Percentiles rank a stretch among this genome's conserved stretches.
phyloP scores from a whole-genome alignment of 2,888 invertebrate genomes.

The Drosophila kuntzei region DNA sequence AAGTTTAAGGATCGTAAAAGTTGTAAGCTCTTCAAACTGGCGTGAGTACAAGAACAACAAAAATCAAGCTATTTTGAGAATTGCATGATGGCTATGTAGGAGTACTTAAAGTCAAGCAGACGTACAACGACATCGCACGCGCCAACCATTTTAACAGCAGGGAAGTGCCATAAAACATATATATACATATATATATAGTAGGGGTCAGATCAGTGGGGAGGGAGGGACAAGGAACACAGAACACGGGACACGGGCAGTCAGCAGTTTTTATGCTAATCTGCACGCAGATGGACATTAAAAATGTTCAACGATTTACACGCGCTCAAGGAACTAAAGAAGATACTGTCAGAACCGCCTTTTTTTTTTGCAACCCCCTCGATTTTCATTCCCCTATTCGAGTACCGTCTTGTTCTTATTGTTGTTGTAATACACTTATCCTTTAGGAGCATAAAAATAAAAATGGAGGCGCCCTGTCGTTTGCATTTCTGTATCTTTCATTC shows the following conservation, averaged over 20 bases:
- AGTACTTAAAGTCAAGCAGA: constrained; percentile 61
- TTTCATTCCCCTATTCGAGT: neutral
- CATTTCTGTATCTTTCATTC: constrained; percentile 51
- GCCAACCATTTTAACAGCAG: constrained; percentile 17
- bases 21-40: constrained; percentile 43
- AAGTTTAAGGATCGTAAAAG: constrained; percentile 48
- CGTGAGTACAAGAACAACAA: constrained; percentile 11
- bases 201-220: constrained; percentile 6
- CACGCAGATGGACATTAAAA: constrained; percentile 75
- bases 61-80: constrained; percentile 63
- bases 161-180: constrained; percentile 20
- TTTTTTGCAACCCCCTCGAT: neutral
- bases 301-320: constrained; percentile 66
- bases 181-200: constrained; percentile 7
- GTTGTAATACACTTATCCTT: constrained; percentile 72
- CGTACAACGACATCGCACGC: constrained; percentile 52
- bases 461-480: constrained; percentile 62
- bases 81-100: constrained; percentile 42
- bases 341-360: neutral
- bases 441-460: constrained; percentile 69
- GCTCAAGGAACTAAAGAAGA: constrained; percentile 30
- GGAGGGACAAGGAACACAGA: neutral
- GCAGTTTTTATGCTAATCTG: constrained; percentile 72
- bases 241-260: constrained; percentile 16
- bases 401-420: constrained; percentile 31